These are phyloP conservation scores for Amblyopsis hoosieri DNA, from an alignment of 2,797 vertebrate species.

Conservation along the genomic window DNA sequence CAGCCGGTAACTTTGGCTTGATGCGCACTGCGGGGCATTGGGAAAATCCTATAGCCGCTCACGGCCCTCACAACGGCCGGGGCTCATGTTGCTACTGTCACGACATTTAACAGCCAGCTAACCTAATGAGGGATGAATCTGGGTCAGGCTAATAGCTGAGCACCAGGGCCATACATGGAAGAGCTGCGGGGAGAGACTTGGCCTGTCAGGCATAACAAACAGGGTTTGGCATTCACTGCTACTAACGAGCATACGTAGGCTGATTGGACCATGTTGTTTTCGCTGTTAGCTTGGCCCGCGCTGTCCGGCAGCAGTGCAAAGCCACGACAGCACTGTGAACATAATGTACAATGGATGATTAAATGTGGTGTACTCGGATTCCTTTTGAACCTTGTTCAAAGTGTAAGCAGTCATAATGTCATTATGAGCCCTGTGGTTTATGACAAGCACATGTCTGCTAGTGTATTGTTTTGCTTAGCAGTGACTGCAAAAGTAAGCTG, in stretches of 20 bases:
- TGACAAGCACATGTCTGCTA: conserved; percentile 67
- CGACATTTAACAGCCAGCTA: conserved; percentile 29
- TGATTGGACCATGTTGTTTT: conserved; percentile 57
- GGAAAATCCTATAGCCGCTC: conserved; percentile 44
- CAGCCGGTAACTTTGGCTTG: conserved; percentile 58
- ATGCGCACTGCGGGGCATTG: conserved; percentile 55
- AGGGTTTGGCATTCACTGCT: conserved; percentile 57
- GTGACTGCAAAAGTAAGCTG: conserved; percentile 49
- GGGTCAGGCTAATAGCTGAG: conserved; percentile 1
- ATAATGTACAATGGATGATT: conserved; percentile 49
- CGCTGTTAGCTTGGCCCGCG: conserved; percentile 38
- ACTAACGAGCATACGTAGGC: conserved; percentile 50
- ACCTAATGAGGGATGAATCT: conserved; percentile 18
- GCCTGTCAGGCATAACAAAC: conserved; percentile 57
- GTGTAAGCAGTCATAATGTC: conserved; percentile 53
- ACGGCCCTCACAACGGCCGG: conserved; percentile 27
- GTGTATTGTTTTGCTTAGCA: conserved; percentile 57
- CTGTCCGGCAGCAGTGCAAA: conserved; percentile 60
- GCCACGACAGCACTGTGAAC: conserved; percentile 53
- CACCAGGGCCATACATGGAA: conserved; percentile 56
- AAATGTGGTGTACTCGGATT: conserved; percentile 51
- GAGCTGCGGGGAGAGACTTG: conserved; percentile 37
- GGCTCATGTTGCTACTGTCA: conserved; percentile 42
- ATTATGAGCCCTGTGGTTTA: conserved; percentile 53
- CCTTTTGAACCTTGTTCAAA: conserved; percentile 57